Conservation (phyloP, 2,888 invertebrate species). For the Nezara viridula region DNA sequence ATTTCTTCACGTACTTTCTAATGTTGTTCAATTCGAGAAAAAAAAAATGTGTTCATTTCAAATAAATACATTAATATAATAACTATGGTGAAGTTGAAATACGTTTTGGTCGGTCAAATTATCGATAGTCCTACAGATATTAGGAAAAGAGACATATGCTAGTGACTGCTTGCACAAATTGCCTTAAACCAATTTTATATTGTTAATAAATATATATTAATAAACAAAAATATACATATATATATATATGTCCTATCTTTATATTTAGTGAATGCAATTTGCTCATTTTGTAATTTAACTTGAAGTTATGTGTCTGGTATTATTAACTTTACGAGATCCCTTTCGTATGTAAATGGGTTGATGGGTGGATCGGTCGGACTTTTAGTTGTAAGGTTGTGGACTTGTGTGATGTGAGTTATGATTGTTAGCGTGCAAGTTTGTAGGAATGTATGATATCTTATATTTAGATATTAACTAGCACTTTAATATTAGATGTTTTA, state of each 20-base stretch:
- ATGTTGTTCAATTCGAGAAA: slow-evolving; percentile 47
- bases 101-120: slow-evolving; percentile 40
- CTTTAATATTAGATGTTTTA: slow-evolving; percentile 54
- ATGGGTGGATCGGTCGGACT: slow-evolving; percentile 58
- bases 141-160: slow-evolving; percentile 52
- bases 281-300: slow-evolving; percentile 57
- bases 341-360: slow-evolving; percentile 27
- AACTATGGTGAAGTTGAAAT: slow-evolving; percentile 10
- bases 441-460: slow-evolving; percentile 26
- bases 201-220: slow-evolving; percentile 50
- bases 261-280: slow-evolving; percentile 57
- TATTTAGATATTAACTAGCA: slow-evolving; percentile 49
- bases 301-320: slow-evolving; percentile 51
- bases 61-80: slow-evolving; percentile 20
- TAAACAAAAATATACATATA: slow-evolving; percentile 41
- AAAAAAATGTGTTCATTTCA: slow-evolving; percentile 55
- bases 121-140: slow-evolving; percentile 47
- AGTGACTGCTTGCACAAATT: slow-evolving; percentile 59
- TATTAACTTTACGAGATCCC: slow-evolving; percentile 44
- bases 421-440: neutral
- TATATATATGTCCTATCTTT: slow-evolving; percentile 56
- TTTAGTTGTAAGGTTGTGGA: slow-evolving; percentile 52
- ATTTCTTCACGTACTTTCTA: slow-evolving; percentile 23
- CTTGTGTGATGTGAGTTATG: slow-evolving; percentile 47
- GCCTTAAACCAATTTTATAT: slow-evolving; percentile 58